Conservation (phyloP, 2,113 vertebrate genomes). For the Cathartes aura region DNA sequence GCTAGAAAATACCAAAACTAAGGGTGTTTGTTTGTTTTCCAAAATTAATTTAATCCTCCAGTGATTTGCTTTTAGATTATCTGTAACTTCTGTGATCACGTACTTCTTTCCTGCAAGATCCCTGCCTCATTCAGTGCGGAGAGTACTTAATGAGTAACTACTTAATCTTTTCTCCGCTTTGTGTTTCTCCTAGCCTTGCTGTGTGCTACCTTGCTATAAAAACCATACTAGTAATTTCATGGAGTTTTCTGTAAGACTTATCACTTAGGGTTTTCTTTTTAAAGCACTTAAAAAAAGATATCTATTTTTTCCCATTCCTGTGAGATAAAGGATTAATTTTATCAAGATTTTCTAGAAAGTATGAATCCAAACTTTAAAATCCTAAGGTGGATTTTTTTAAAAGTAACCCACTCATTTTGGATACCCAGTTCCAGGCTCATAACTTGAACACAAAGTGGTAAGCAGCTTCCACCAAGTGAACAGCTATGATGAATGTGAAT, state of each 20-base stretch:
- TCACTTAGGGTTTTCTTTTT: not conserved
- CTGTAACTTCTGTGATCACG: not conserved
- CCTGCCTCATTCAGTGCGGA: not conserved
- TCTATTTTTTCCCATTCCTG: not conserved
- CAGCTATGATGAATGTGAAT: not conserved
- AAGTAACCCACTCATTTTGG: not conserved
- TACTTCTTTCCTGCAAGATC: not conserved
- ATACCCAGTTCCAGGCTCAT: not conserved
- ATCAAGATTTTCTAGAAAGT: not conserved
- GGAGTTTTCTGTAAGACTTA: not conserved
- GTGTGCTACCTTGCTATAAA: not conserved
- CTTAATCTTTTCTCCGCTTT: not conserved
- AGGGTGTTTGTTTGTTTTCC: not conserved
- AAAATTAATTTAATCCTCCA: not conserved
- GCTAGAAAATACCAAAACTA: not conserved
- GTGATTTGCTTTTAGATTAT: not conserved
- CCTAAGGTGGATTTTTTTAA: not conserved
- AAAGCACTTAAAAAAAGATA: not conserved
- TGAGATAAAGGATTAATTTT: not conserved
- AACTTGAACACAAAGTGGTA: not conserved
- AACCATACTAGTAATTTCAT: not conserved
- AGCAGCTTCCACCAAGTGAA: not conserved
- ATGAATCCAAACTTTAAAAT: not conserved
- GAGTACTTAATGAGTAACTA: not conserved
- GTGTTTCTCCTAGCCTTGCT: not conserved